Base-by-base conservation (phyloP, 2,113 vertebrate species). In the Cygnus buccinator region DNA sequence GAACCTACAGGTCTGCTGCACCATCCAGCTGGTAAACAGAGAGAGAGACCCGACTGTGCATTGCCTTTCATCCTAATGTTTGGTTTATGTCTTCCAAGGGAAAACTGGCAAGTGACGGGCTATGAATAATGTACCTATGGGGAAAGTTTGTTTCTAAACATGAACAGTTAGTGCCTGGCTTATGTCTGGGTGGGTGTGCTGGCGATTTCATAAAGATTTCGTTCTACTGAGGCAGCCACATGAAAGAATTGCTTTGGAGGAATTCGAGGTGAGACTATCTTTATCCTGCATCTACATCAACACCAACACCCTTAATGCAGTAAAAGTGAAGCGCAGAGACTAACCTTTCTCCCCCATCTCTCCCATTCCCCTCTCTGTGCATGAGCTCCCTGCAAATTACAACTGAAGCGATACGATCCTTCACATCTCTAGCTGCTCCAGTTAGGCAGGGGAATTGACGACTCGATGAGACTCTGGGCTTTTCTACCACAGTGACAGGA, bases 51-150 rank as follows among this genome's bases (percentile, higher is more conserved):
- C 8, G 77, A 61, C 10, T 54, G 48, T 68, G 70, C 44, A 57
- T 55, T 4, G 15, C 57, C 46, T 95, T 96, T 84, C 93, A 72
- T 89, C 77, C 67, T 92, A 54, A 33, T 82, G 84, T 91, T 96
- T 92, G 93, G 73, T 93, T 96, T 94, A 62, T 75, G 44, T 41
- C 87, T 94, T 95, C 89, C 87, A 95, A 85, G 67, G 55, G 70
- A 95, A 96, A 93, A 84, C 91, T 96, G 96, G 95, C 94, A 94
- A 96, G 37, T 94, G 80, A 94, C 67, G 0, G n/a, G n/a, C 87
- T 94, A 84, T 96, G 94, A 96, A 96, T 95, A 96, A 97, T 72
- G 44, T 91, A 95, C 92, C 94, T 92, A 96, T 87, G 74, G 94
- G 96, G 96, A 93, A 95, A 92, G 81, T 91, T 94, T 97, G 86